Base-by-base conservation (phyloP, 1,140 invertebrate genomes). In the Nasonia vitripennis region DNA sequence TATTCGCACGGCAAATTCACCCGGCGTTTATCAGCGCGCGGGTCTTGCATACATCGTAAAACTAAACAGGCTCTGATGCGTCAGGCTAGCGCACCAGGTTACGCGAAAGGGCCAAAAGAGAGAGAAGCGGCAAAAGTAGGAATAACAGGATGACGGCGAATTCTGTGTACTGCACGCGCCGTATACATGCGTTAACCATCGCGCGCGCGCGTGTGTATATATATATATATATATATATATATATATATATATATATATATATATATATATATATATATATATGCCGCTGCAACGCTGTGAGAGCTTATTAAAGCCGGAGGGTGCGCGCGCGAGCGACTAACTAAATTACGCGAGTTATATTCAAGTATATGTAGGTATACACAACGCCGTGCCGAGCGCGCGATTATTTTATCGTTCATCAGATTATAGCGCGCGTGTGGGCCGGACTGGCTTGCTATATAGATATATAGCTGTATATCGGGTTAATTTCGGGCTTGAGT, bases 281-380 rank as follows among this genome's bases (percentile, higher is more conserved):
- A 17, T 27, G 68, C n/a, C 7, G 68, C 41, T 45, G 41, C 41
- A 45, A 45, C 11, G 70, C 23, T 34, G 70, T 11, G 70, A 27
- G 12, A 27, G 70, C 70, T 71, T 71, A 71, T 31, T 71, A 71
- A 71, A 71, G 11, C 14, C 10, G 20, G 20, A 71, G 70, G 27
- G 23, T 27, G 27, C 27, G 70, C 70, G 34, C 34, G 34, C 34
- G 23, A 27, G 27, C 27, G 20, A 34, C 70, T 71, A 71, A 71
- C 70, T 71, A 71, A 34, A 71, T 71, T 34, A 71, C 31, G 27
- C 27, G 23, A 71, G 70, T 71, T 71, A 71, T 71, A 71, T 71
- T 71, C 27, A 71, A 71, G 27, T 71, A 34, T 62, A 62, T 62
- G n/a, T 62, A n/a, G 1, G 10, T 5, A n/a, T 62, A 62, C 55